Evolutionary conservation across 2,113 vertebrate genomes (phyloP).

Genomic region (Mesocricetus auratus): DNA sequence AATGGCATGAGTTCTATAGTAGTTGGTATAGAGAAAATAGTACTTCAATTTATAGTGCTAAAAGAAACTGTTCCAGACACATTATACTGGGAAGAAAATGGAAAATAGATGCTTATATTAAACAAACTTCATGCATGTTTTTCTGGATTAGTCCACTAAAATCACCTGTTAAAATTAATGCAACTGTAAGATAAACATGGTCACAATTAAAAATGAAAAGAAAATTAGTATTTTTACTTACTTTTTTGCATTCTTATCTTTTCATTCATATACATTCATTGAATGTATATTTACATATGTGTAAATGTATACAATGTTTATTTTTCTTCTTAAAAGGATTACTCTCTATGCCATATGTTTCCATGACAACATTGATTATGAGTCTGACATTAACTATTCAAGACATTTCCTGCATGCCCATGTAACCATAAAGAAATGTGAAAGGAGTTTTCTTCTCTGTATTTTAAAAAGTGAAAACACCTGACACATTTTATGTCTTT

Average conservation of each 20-base stretch:
- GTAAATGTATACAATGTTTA: not conserved
- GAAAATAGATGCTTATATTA: not conserved
- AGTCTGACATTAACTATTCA: not conserved
- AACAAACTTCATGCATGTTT: slow-evolving; percentile 8
- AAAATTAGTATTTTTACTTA: not conserved
- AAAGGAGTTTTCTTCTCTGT: not conserved
- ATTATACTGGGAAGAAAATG: not conserved
- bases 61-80: slow-evolving; percentile 16
- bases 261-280: not conserved
- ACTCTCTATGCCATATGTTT: not conserved
- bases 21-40: not conserved
- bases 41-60: slow-evolving; percentile 33
- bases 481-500: not conserved
- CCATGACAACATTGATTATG: not conserved
- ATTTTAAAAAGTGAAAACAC: not conserved
- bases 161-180: slow-evolving; percentile 27
- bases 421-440: not conserved
- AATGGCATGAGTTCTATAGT: slow-evolving; percentile 46
- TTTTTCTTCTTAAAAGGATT: not conserved
- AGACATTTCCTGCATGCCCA: not conserved
- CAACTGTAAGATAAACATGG: not conserved
- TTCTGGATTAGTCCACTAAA: not conserved
- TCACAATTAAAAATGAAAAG: slow-evolving; percentile 42
- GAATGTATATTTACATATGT: not conserved
- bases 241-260: not conserved